Evolutionary conservation across 2,797 vertebrate genomes (phyloP).

Genomic region (Gila robusta): DNA sequence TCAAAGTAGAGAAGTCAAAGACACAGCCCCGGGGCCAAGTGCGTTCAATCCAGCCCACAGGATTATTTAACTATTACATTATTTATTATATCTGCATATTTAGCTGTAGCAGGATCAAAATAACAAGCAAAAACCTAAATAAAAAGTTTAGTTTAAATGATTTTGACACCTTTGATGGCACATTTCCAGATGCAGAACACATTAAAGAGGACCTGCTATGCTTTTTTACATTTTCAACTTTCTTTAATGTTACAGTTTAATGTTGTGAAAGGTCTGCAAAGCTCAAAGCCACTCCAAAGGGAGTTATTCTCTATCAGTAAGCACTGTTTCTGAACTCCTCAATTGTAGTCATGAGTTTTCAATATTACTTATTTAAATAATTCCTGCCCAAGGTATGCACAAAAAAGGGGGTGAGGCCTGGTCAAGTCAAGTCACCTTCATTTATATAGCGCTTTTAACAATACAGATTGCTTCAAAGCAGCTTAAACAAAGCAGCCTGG

Average conservation of each 20-base stretch:
- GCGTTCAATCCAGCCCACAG: not conserved
- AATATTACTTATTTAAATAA: no score
- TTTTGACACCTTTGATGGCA: not conserved
- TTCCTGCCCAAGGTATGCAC: no score
- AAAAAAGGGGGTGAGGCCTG: no score
- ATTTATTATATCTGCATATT: not conserved
- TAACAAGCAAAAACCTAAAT: not conserved
- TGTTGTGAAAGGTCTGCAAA: not conserved
- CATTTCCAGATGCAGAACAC: not conserved
- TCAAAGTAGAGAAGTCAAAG: not conserved
- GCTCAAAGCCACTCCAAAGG: not conserved
- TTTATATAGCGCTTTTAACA: no score
- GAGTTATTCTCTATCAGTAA: no score
- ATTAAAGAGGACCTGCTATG: not conserved
- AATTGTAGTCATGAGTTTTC: no score
- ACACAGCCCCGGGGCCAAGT: not conserved
- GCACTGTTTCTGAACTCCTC: no score
- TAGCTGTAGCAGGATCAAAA: not conserved
- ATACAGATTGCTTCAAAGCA: no score
- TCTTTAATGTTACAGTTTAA: not conserved
- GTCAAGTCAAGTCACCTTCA: no score
- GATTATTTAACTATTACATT: not conserved
- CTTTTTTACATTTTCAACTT: not conserved
- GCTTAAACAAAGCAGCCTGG: no score
- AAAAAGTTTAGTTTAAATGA: not conserved